Conservation (phyloP, 2,113 vertebrate genomes). For the Empidonax traillii region DNA sequence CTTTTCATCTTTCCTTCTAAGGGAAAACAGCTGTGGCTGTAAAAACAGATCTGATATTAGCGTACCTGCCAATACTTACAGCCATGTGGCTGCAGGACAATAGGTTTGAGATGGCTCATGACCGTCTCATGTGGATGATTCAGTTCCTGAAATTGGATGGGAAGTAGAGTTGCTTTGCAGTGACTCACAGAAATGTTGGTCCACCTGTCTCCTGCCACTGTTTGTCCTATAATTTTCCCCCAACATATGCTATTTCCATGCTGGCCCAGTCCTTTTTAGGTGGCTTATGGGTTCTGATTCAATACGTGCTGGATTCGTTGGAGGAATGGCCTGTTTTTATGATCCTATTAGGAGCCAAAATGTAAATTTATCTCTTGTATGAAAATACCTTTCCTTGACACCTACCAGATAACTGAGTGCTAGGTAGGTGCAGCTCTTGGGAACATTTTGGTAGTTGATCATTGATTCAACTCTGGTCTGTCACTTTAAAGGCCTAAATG, state of each 20-base stretch:
- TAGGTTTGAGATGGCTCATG: background rate
- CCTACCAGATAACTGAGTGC: background rate
- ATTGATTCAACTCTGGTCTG: background rate
- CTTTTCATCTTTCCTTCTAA: conserved; percentile 36
- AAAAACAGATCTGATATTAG: conserved; percentile 19
- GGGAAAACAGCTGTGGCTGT: conserved; percentile 58
- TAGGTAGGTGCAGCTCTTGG: background rate
- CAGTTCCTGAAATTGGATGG: background rate
- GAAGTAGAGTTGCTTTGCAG: background rate
- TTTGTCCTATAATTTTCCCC: background rate
- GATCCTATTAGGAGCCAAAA: background rate
- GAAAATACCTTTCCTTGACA: background rate
- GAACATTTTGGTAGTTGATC: background rate
- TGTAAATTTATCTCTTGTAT: background rate
- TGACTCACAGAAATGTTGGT: background rate
- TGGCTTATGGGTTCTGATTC: background rate
- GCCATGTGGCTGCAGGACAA: conserved; percentile 7
- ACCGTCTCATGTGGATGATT: background rate
- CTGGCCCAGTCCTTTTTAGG: background rate
- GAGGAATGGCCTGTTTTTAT: background rate
- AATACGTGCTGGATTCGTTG: background rate
- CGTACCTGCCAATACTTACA: background rate
- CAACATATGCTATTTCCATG: background rate
- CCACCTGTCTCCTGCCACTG: background rate
- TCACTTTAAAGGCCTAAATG: background rate